phyloP scores from a whole-genome alignment of 2,888 invertebrate genomes.

The Pogonocherus hispidulus region DNA sequence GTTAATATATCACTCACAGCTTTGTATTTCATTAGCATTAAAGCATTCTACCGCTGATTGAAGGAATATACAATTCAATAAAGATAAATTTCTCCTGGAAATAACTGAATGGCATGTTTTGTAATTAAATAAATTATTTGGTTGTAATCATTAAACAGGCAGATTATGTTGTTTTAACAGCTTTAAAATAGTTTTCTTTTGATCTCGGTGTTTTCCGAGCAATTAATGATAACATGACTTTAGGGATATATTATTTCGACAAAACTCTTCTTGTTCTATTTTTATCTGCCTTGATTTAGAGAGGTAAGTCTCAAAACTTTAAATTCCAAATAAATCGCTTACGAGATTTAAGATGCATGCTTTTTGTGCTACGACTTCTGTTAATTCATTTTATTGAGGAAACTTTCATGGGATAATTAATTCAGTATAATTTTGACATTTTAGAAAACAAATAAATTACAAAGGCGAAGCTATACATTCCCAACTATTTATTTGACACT shows the following conservation, averaged over 20 bases:
- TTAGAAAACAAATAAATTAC: background rate
- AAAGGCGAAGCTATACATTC: background rate
- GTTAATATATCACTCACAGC: no score
- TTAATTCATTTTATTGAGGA: background rate
- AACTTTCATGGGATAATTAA: background rate
- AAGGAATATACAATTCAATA: no score
- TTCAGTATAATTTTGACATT: background rate
- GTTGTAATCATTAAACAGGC: background rate
- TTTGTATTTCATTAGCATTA: no score
- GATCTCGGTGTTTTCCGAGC: background rate
- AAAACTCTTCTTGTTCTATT: background rate
- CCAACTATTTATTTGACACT: background rate
- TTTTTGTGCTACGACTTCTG: background rate
- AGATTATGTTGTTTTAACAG: constrained; percentile 4
- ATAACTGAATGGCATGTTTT: background rate
- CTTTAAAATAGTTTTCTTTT: background rate
- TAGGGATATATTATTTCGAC: background rate
- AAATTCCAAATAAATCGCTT: background rate
- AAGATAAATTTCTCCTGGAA: background rate
- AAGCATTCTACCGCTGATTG: background rate
- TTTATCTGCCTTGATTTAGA: background rate
- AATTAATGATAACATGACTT: background rate
- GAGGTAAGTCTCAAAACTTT: background rate
- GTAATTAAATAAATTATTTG: constrained; percentile 1
- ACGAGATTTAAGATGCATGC: background rate